These are phyloP conservation scores for Torymus auratus DNA, from an alignment of 2,888 invertebrate genomes.

Conservation along the genomic window DNA sequence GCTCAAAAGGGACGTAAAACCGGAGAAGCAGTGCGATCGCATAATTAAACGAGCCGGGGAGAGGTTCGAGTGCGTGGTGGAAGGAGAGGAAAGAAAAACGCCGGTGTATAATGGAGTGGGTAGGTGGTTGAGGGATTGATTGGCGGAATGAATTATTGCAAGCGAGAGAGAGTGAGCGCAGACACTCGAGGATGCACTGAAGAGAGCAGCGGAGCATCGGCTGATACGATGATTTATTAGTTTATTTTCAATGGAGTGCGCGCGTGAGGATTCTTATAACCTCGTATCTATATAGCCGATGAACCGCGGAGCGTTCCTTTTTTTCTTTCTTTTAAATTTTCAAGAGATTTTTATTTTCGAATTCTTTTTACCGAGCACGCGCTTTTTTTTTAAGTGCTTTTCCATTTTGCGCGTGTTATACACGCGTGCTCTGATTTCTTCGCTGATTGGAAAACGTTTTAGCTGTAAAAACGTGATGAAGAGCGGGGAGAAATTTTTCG, in stretches of 20 bases:
- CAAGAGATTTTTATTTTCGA: too few species aligned
- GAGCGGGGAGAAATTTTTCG: too few species aligned
- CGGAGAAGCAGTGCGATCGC: conserved; percentile 24
- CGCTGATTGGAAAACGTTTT: too few species aligned
- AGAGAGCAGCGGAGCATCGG: not conserved
- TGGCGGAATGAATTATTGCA: conserved; percentile 29
- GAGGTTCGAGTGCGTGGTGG: not conserved
- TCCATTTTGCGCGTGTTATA: not conserved
- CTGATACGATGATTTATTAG: not conserved
- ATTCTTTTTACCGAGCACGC: too few species aligned
- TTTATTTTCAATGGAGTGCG: too few species aligned
- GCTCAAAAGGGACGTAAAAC: not conserved
- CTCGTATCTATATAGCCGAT: too few species aligned
- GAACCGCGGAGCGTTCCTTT: too few species aligned
- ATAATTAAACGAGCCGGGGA: conserved; percentile 39
- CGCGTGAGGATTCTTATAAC: too few species aligned
- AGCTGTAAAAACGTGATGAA: too few species aligned
- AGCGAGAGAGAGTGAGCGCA: not conserved
- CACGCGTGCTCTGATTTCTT: not conserved
- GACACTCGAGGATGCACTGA: not conserved
- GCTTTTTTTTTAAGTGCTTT: not conserved
- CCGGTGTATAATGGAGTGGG: not conserved
- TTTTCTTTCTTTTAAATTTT: too few species aligned
- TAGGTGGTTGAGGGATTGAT: conserved; percentile 2
- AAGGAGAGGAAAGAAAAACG: conserved; percentile 6